Evolutionary conservation across 2,113 vertebrate genomes (phyloP).

Genomic region (Notiomystis cincta): DNA sequence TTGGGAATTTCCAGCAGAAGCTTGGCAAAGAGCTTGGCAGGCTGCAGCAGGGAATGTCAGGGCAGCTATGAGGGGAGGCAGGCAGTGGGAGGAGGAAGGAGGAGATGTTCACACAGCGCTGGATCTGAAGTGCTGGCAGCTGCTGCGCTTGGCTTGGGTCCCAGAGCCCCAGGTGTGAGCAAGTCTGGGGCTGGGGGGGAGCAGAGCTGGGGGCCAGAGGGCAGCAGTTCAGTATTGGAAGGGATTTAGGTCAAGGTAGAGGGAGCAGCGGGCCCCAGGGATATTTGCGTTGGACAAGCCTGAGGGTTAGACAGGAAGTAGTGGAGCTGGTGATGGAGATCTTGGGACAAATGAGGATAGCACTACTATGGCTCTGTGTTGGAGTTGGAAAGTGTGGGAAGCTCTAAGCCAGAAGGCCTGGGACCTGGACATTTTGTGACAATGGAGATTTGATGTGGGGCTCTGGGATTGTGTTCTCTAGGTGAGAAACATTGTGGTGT

Average conservation of each 20-base stretch:
- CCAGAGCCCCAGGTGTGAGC: neutral
- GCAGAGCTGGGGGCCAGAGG: accelerated
- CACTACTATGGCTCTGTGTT: neutral
- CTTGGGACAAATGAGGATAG: neutral
- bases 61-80: accelerated
- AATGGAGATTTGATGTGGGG: neutral
- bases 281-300: accelerated
- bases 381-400: neutral
- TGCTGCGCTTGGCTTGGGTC: neutral
- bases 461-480: neutral
- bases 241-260: neutral
- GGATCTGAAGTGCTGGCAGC: neutral
- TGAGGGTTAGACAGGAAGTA: neutral
- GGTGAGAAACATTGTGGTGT: neutral
- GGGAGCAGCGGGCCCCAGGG: accelerated
- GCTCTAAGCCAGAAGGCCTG: neutral
- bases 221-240: accelerated
- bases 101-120: accelerated
- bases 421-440: neutral
- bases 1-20: slow-evolving; percentile 2
- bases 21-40: neutral
- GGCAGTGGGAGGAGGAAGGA: neutral
- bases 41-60: neutral
- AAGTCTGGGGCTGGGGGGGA: neutral
- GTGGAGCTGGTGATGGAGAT: neutral